These are phyloP conservation scores for Gambusia affinis DNA, from an alignment of 2,113 vertebrate genomes.

Conservation along the genomic window DNA sequence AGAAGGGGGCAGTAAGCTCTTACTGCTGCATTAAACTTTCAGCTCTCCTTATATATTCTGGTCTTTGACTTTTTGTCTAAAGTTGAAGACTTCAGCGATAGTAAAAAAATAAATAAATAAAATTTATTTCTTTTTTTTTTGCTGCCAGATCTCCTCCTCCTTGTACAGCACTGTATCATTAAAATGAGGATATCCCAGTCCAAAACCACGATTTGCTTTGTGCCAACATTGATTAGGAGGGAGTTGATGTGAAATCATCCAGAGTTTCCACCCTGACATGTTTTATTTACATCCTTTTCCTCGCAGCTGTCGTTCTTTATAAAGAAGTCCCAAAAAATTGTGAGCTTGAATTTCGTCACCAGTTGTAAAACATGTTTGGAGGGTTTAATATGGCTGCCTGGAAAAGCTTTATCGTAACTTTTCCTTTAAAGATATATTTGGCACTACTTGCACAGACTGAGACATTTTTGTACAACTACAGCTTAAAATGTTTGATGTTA, in stretches of 20 bases:
- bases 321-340: neutral
- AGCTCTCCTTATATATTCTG: neutral
- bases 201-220: neutral
- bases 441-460: neutral
- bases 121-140: neutral
- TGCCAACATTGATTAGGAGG: neutral
- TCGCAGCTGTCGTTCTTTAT: too few relatives aligned
- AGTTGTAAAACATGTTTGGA: neutral
- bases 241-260: neutral
- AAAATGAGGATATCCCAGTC: neutral
- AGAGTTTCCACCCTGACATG: neutral
- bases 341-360: neutral
- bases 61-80: too few relatives aligned
- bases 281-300: neutral
- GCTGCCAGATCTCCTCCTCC: too few relatives aligned
- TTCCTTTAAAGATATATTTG: neutral
- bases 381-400: neutral
- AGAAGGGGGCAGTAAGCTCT: constrained; percentile 51
- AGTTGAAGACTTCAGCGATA: too few relatives aligned
- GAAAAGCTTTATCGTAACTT: neutral
- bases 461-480: neutral
- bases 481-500: neutral
- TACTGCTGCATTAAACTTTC: neutral
- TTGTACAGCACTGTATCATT: too few relatives aligned
- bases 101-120: too few relatives aligned